These are phyloP conservation scores for Thyatira batis DNA, from an alignment of 2,888 invertebrate species.

Conservation along the genomic window DNA sequence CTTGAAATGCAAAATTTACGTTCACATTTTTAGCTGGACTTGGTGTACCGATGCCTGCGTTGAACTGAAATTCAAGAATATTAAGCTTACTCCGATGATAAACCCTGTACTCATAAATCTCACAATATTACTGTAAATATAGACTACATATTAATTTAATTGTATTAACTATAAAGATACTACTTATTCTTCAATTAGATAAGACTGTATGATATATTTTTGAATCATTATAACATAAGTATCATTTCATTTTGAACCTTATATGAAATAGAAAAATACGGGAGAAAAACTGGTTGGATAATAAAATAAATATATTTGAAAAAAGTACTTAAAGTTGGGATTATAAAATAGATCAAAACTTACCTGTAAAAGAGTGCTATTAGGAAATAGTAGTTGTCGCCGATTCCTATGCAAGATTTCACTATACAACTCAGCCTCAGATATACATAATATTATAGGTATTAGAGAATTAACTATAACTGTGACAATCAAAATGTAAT, in stretches of 20 bases:
- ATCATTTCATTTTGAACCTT: not conserved
- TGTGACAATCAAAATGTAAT: constrained; percentile 11
- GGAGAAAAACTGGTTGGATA: too few species aligned
- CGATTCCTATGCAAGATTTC: constrained; percentile 43
- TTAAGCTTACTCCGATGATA: too few species aligned
- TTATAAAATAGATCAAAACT: constrained; percentile 19
- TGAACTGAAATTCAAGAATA: constrained; percentile 56
- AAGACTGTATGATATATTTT: too few species aligned
- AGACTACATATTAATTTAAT: too few species aligned
- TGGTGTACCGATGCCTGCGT: constrained; percentile 66
- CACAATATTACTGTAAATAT: too few species aligned
- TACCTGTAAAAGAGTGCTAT: constrained; percentile 62
- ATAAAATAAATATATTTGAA: not conserved
- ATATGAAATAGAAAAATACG: too few species aligned
- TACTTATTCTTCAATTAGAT: too few species aligned
- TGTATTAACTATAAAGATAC: too few species aligned
- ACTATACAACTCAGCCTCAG: constrained; percentile 30
- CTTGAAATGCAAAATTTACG: constrained; percentile 73
- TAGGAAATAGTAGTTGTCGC: constrained; percentile 63
- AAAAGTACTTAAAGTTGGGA: not conserved
- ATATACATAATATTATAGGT: constrained; percentile 19
- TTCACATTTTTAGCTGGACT: constrained; percentile 57
- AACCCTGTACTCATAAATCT: too few species aligned
- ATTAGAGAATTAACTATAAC: constrained; percentile 10
- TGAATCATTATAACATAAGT: not conserved